Evolutionary conservation across 2,113 vertebrate genomes (phyloP), one percentile per base, ranked within the genome.

Genomic region (Gallinago jamesoni): DNA sequence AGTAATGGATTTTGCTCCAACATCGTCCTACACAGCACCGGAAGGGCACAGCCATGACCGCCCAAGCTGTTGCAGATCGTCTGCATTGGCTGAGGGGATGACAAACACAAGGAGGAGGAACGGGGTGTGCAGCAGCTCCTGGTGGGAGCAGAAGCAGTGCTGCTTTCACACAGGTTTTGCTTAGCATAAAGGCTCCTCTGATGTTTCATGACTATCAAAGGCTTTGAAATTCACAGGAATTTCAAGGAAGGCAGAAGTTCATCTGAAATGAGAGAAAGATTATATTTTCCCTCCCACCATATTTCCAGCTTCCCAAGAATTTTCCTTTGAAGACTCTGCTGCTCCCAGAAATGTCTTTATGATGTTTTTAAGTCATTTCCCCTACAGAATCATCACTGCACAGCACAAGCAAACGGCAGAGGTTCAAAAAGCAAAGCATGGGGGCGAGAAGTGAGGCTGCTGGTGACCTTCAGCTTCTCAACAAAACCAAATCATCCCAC

Each of bases 161-260:
- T 91, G 57, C 85, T 93, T 95, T 94, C 90, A 93, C 86, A 92
- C 31, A 93, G 53, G 9, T 95, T 96, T 97, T 94, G 87, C 94
- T 90, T 79, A 93, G 74, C 90, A 91, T 87, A 96, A 96, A 96
- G 76, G 62, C 57, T 93, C 30, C 41, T 96, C 94, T 97, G 92
- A 94, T 95, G 94, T 92, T 92, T 89, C 77, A 37, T 68, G 59
- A 78, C 83, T 95, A 91, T 93, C 88, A 96, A 96, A 95, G 89
- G 69, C 92, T 93, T 90, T 95, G 94, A 95, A 96, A 95, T 96
- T 89, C 94, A 91, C 86, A 76, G 52, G 88, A 81, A 95, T 92
- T 93, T 96, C 78, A 90, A 95, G 90, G 86, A 93, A 91, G 80
- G 66, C 84, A 95, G 93, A 94, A 97, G 94, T 93, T 97, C 85